Base-by-base conservation (phyloP, 1,140 invertebrate species). In the Parapsyche elsis region DNA sequence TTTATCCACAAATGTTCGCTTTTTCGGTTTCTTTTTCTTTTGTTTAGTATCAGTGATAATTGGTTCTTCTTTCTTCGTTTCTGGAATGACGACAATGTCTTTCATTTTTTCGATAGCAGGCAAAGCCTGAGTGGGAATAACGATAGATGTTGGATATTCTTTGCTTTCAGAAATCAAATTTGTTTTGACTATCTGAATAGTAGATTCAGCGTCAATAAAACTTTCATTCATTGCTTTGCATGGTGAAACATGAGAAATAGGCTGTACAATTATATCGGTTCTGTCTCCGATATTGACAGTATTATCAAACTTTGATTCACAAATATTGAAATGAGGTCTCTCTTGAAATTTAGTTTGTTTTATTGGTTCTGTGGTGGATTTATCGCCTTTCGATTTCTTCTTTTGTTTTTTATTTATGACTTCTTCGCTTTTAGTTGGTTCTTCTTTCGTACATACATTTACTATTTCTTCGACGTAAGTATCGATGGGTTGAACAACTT, bases 11-110 rank as follows among this genome's bases (percentile, higher is more conserved):
- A 67, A 26, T 0, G 64, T 67, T n/a, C 24, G 23, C 24, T 67
- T 67, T 30, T 67, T 67, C 9, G 23, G 64, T 24, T 67, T 67
- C 21, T 67, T 67, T 26, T 67, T 24, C 21, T 67, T 67, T 12
- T 21, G n/a, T 26, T 67, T 67, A 9, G 5, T 24, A 1, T 67
- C 64, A 26, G 24, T 4, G n/a, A 26, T 12, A 12, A 14, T 53
- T 1, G 49, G 16, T 12, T 53, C 16, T 53, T 53, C 49, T 53
- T 53, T 10, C 12, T 53, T 53, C 2, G 2, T 12, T 12, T 2
- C 49, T 14, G 49, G 16, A 53, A 53, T 53, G 2, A 5, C 49
- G 49, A 53, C 12, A 14, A 14, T 16, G 2, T 53, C 49, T 53
- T 53, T 14, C 4, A 53, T 53, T 53, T 53, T 2, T 53, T 53